Conservation (phyloP, 2,797 vertebrate species). For the Pelobates cultripes region DNA sequence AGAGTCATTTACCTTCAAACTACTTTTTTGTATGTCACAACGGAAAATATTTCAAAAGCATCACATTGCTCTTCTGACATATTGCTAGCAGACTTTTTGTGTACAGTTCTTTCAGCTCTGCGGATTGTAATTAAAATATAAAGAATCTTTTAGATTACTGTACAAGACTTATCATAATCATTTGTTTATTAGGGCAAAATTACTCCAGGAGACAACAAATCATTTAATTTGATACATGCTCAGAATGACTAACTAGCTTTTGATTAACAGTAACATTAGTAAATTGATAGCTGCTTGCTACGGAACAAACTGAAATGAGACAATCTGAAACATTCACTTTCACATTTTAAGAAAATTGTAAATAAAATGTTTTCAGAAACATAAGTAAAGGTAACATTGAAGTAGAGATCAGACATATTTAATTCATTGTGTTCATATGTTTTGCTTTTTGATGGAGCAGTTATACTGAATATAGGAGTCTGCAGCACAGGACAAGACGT, state of each 20-base stretch:
- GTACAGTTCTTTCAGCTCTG: conserved; percentile 19
- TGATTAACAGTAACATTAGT: conserved; percentile 34
- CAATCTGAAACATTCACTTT: neutral
- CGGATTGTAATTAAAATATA: conserved; percentile 11
- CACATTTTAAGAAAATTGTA: too few relatives aligned
- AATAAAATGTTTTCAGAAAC: too few relatives aligned
- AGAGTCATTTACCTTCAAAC: neutral
- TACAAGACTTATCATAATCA: conserved; percentile 37
- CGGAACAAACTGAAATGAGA: conserved; percentile 15
- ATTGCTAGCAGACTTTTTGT: neutral
- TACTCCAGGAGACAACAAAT: conserved; percentile 47
- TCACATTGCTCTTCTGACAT: too few relatives aligned
- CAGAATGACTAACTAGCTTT: conserved; percentile 33
- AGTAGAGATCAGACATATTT: too few relatives aligned
- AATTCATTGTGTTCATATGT: too few relatives aligned
- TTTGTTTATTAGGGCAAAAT: conserved; percentile 46
- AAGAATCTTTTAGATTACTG: conserved; percentile 24
- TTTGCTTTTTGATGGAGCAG: too few relatives aligned
- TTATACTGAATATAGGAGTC: too few relatives aligned
- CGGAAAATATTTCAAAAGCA: conserved; percentile 17
- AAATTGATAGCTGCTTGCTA: conserved; percentile 7
- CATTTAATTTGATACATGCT: conserved; percentile 33
- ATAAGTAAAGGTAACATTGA: too few relatives aligned
- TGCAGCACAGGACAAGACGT: too few relatives aligned
- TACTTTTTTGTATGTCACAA: neutral